Conservation (phyloP, 2,888 invertebrate genomes). For the Drosophila suboccidentalis region DNA sequence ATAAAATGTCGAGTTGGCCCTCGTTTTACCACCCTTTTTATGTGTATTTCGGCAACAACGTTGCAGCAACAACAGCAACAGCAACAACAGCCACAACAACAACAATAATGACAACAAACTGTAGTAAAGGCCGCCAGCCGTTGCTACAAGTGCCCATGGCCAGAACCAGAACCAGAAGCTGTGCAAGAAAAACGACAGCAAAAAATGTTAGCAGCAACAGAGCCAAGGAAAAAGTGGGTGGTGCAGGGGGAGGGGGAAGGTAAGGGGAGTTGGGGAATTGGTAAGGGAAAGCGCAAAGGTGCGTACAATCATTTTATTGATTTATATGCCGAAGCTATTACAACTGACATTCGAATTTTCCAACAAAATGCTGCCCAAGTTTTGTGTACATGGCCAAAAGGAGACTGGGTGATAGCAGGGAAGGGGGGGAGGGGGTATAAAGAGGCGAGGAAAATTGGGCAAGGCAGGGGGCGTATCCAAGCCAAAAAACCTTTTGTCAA, state of each 20-base stretch:
- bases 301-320: slow-evolving; percentile 84
- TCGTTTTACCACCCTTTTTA: slow-evolving; percentile 52
- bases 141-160: slow-evolving; percentile 65
- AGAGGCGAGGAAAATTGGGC: not conserved
- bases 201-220: slow-evolving; percentile 43
- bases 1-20: slow-evolving; percentile 20
- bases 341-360: slow-evolving; percentile 83
- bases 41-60: slow-evolving; percentile 44
- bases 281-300: slow-evolving; percentile 66
- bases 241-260: not conserved
- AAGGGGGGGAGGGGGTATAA: not conserved
- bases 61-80: slow-evolving; percentile 50
- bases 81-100: slow-evolving; percentile 16
- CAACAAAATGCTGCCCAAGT: slow-evolving; percentile 67
- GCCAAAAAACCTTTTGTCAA: slow-evolving; percentile 54
- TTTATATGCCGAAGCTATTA: slow-evolving; percentile 84
- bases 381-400: slow-evolving; percentile 45
- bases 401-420: not conserved
- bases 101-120: slow-evolving; percentile 30
- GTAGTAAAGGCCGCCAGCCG: slow-evolving; percentile 59
- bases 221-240: not conserved
- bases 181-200: slow-evolving; percentile 55
- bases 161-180: slow-evolving; percentile 48
- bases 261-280: not conserved
- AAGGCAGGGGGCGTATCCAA: slow-evolving; percentile 2